phyloP scores from a whole-genome alignment of 2,888 invertebrate species.

The Lucinisca nassula region DNA sequence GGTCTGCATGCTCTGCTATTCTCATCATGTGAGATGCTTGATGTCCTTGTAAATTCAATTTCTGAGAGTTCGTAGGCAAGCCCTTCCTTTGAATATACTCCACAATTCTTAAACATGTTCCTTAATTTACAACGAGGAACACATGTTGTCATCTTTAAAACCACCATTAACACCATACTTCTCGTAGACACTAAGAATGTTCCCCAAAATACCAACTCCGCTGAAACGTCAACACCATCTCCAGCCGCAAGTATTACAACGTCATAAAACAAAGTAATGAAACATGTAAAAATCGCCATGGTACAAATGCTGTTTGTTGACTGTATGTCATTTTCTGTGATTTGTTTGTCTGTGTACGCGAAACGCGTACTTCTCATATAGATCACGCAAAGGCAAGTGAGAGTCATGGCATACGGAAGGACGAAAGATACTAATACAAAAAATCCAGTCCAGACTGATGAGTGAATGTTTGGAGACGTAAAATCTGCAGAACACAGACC shows the following conservation, averaged over 20 bases:
- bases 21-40: neutral
- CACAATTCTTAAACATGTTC: neutral
- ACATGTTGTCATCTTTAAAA: conserved; percentile 21
- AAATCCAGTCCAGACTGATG: conserved; percentile 65
- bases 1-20: neutral
- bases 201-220: conserved; percentile 19
- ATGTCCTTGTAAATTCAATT: conserved; percentile 27
- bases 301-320: conserved; percentile 42
- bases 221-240: conserved; percentile 17
- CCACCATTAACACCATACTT: conserved; percentile 14
- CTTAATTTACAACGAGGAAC: conserved; percentile 15
- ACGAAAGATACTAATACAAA: conserved; percentile 54
- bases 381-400: conserved; percentile 49
- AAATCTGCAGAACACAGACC: conserved; percentile 67
- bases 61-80: conserved; percentile 38
- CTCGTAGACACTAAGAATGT: conserved; percentile 31
- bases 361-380: conserved; percentile 40
- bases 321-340: conserved; percentile 30
- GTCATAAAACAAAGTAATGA: conserved; percentile 26
- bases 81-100: neutral
- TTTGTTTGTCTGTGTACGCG: conserved; percentile 29
- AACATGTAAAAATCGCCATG: conserved; percentile 33
- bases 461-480: conserved; percentile 66
- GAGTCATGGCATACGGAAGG: conserved; percentile 56
- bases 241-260: conserved; percentile 28